These are phyloP conservation scores for Lophius americanus DNA, from an alignment of 2,797 vertebrate genomes.

Conservation along the genomic window DNA sequence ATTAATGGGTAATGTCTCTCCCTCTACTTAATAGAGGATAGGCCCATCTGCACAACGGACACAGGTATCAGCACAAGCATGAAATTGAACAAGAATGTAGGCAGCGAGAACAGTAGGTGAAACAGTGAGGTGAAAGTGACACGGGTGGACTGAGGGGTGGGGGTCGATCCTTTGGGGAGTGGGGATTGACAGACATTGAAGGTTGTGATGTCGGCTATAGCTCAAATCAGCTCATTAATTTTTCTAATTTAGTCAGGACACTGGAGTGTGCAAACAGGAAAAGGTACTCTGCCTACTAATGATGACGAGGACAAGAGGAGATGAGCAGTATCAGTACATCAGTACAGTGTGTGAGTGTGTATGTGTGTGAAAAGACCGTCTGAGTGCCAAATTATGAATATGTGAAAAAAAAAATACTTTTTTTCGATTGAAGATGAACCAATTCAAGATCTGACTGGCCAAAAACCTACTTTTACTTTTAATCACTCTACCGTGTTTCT, in stretches of 20 bases:
- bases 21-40: neutral
- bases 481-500: no score
- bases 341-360: conserved; percentile 26
- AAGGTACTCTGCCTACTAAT: conserved; percentile 70
- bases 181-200: conserved; percentile 27
- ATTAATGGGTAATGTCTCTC: no score
- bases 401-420: no score
- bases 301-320: conserved; percentile 66
- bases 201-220: conserved; percentile 64
- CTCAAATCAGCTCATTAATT: conserved; percentile 78
- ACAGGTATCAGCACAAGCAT: conserved; percentile 18
- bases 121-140: conserved; percentile 37
- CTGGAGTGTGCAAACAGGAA: conserved; percentile 77
- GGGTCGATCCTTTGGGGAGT: no score
- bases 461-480: no score
- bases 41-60: neutral
- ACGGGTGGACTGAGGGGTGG: conserved; percentile 13
- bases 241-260: conserved; percentile 79
- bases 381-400: no score
- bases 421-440: no score
- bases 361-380: neutral
- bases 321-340: neutral
- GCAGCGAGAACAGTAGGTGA: neutral
- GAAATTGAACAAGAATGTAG: conserved; percentile 43
- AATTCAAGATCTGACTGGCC: no score